Base-by-base conservation (phyloP, 1,140 invertebrate genomes). In the Heliconius himera region DNA sequence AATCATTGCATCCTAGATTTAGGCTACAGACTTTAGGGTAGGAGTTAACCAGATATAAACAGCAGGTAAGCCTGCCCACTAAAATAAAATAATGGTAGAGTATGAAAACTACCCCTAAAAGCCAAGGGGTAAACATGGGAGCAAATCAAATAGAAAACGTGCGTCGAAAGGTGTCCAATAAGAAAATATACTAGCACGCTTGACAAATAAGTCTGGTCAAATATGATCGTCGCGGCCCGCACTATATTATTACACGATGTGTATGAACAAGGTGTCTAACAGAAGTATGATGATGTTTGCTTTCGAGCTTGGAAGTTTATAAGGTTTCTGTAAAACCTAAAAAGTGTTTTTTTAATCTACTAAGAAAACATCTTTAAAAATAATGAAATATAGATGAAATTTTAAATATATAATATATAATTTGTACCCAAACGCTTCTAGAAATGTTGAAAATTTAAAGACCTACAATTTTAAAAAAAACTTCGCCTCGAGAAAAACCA, bases 191-290 rank as follows among this genome's bases (percentile, higher is more conserved):
- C 87, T 89, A 88, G 90, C 91, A 92, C 90, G 87, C 88, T 91
- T 91, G 88, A 89, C 93, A 93, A 94, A 94, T 86, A 94, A 81
- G 85, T 85, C 79, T 91, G 85, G 84, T 81, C 89, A 94, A 94
- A 93, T 92, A 93, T 93, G 93, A 90, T 86, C 87, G 81, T 81
- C 22, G 26, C 60, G 85, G 83, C 88, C 70, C 36, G 88, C 87
- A 85, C 83, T 84, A 84, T 85, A 89, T 91, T 91, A 91, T 88
- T 51, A 20, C 49, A 81, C 88, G 84, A 84, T 84, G 86, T 91
- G 85, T 92, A 89, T 84, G 84, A 89, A 90, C 87, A 88, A 74
- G 75, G 77, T 83, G 79, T 72, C 82, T 78, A 84, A 89, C 89
- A 89, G 91, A 86, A 91, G 88, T 88, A 76, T 77, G 79, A 77